Base-by-base conservation (phyloP, 2,797 vertebrate genomes). In the Malacoctenus gilli region DNA sequence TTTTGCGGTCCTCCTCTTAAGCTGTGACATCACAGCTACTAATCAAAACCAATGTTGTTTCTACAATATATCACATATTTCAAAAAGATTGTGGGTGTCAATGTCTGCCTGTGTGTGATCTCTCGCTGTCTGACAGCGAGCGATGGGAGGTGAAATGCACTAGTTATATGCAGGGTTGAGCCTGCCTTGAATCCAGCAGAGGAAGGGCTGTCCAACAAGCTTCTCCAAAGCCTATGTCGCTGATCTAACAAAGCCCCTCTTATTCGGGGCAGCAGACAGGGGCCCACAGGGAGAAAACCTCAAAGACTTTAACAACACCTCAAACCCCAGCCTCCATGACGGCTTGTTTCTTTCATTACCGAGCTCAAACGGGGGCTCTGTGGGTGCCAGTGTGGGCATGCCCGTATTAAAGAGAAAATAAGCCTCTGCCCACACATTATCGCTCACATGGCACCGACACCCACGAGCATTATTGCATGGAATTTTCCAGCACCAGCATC, bases 261-360 rank as follows among this genome's bases (percentile, higher is more conserved):
- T 86, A 90, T 84, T 87, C 79, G 11, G 76, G 73, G 79, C 78
- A 72, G 84, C 85, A 86, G 82, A 87, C 86, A 77, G 82, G 82
- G 83, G 85, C 83, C 84, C 83, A 80, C 76, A 44, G 87, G 85
- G 81, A 87, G 83, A 87, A 89, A 87, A 86, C 85, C 83, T 86
- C 82, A 87, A 86, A 89, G 82, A 87, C 86, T 89, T 90, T 89
- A 89, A 89, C 85, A 89, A 86, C 87, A 87, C 83, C 87, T 89
- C 85, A 85, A 89, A 89, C 82, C 72, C 78, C 77, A 80, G 84
- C 83, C 82, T 82, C 58, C 76, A 85, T 78, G 84, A 84, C 58
- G 64, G 78, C 84, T 84, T 84, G 70, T 81, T 89, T 85, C 83
- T 86, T 87, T 90, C 83, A 89, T 89, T 89, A 85, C 59, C 37